A percentile compares a stretch with the other conserved stretches of the same genome.
phyloP scores from a whole-genome alignment of 2,113 vertebrate species.

The Gracilinanus agilis region DNA sequence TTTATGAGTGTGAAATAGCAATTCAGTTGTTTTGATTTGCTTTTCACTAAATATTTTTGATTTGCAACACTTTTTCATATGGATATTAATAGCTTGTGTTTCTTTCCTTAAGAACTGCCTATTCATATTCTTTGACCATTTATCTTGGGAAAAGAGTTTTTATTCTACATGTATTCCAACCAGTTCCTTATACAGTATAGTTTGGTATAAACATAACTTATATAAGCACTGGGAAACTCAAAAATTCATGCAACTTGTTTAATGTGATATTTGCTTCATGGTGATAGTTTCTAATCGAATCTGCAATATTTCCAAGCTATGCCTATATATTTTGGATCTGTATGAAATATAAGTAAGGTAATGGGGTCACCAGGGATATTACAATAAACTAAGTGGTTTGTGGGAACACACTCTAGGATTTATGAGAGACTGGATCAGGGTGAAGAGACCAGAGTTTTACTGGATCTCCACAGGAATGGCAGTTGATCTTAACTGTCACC shows the following conservation, averaged over 20 bases:
- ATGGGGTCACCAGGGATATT: too few relatives aligned
- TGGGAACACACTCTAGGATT: too few relatives aligned
- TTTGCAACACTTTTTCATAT: not conserved
- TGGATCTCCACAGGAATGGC: too few relatives aligned
- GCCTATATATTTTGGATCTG: not conserved
- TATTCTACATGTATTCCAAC: not conserved
- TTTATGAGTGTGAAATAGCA: not conserved
- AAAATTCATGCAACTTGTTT: not conserved
- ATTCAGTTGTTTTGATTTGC: not conserved
- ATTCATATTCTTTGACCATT: not conserved
- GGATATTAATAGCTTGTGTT: not conserved
- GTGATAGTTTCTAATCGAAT: not conserved
- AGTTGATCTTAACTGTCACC: too few relatives aligned
- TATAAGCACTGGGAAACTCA: not conserved
- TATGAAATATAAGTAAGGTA: too few relatives aligned
- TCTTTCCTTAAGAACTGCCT: not conserved
- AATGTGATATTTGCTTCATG: not conserved
- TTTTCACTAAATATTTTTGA: not conserved
- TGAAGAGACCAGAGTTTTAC: too few relatives aligned
- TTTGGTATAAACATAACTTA: not conserved
- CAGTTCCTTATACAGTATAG: not conserved
- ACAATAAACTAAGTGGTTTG: too few relatives aligned
- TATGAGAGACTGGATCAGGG: too few relatives aligned
- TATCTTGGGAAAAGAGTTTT: not conserved
- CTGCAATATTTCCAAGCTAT: not conserved